These are phyloP conservation scores for Trissoscelio sp. DNA, from an alignment of 2,888 invertebrate species.

Conservation along the genomic window DNA sequence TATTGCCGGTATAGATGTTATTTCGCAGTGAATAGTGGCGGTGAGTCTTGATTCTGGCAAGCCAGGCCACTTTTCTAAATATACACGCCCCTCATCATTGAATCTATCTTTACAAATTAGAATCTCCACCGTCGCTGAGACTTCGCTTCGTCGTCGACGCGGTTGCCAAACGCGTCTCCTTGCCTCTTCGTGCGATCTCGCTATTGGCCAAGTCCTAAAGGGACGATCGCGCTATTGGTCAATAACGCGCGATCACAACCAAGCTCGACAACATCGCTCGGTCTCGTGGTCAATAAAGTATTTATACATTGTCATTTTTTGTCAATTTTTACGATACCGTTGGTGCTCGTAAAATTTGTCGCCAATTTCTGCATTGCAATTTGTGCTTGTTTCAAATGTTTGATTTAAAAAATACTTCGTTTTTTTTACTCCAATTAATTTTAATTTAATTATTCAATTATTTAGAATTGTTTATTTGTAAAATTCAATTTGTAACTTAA, in stretches of 20 bases:
- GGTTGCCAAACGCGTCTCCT: conserved; percentile 69
- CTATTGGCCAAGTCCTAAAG: conserved; percentile 42
- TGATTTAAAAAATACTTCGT: too few relatives aligned
- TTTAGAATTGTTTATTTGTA: too few relatives aligned
- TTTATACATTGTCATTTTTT: conserved; percentile 56
- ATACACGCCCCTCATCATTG: conserved; percentile 82
- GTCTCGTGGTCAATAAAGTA: conserved; percentile 50
- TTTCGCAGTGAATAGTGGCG: conserved; percentile 67
- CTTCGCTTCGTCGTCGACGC: conserved; percentile 57
- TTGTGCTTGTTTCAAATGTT: too few relatives aligned
- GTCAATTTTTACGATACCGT: conserved; percentile 33
- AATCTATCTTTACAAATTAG: conserved; percentile 83
- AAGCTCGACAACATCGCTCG: conserved; percentile 42
- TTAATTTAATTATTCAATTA: too few relatives aligned
- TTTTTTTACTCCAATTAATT: too few relatives aligned
- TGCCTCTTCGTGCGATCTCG: conserved; percentile 64
- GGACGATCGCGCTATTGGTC: conserved; percentile 22
- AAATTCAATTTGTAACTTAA: too few relatives aligned
- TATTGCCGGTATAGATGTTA: conserved; percentile 67
- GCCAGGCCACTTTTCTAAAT: conserved; percentile 82
- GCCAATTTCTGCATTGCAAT: conserved; percentile 8
- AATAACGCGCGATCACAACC: neutral
- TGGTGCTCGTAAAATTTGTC: conserved; percentile 10
- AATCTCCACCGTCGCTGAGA: conserved; percentile 78
- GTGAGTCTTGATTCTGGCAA: conserved; percentile 80